These are phyloP conservation scores for Homarus americanus DNA, from an alignment of 1,140 invertebrate species.

Conservation along the genomic window DNA sequence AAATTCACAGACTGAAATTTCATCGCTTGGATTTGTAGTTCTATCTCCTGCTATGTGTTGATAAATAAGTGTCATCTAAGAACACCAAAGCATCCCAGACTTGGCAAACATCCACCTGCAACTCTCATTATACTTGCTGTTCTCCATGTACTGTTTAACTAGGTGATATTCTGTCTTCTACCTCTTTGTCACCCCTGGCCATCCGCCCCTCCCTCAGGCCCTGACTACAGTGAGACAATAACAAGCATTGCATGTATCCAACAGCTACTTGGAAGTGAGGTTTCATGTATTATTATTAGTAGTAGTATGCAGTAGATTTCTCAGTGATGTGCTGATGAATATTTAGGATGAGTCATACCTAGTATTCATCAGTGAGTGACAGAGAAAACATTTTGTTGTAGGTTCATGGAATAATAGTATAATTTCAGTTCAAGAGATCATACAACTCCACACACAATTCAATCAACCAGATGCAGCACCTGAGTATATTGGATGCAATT, in stretches of 20 bases:
- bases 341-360: not conserved
- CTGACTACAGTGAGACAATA: not conserved
- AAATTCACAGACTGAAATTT: too few species aligned
- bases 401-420: not conserved
- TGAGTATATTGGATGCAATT: too few species aligned
- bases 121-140: not conserved
- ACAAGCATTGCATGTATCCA: not conserved
- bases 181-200: not conserved
- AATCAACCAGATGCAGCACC: too few species aligned
- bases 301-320: not conserved
- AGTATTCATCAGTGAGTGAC: too few species aligned
- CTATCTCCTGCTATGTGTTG: too few species aligned
- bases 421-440: not conserved
- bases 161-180: not conserved
- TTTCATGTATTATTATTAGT: not conserved
- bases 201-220: not conserved
- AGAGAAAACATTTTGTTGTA: not conserved
- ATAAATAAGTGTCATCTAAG: too few species aligned
- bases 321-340: not conserved
- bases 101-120: not conserved
- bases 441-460: not conserved
- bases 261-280: not conserved
- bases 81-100: not conserved
- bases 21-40: too few species aligned
- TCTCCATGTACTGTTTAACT: not conserved